Percentiles rank a stretch among this genome's conserved stretches.
Evolutionary conservation across 2,113 vertebrate genomes (phyloP).

Genomic region (Prolemur simus): DNA sequence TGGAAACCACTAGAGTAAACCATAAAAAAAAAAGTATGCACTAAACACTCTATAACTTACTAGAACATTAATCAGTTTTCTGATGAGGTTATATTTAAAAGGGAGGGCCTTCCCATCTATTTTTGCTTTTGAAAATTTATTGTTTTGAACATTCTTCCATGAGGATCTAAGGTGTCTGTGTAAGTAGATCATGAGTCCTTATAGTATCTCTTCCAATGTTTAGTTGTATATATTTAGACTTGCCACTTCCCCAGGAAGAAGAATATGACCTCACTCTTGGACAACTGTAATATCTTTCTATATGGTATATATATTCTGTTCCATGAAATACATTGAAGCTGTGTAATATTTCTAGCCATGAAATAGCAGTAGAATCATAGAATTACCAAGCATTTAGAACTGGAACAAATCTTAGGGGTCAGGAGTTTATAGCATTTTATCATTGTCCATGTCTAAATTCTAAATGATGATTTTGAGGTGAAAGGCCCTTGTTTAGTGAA

Average conservation of each 20-base stretch:
- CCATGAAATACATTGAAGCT: neutral
- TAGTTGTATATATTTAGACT: neutral
- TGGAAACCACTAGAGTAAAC: neutral
- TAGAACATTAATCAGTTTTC: neutral
- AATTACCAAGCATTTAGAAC: constrained; percentile 51
- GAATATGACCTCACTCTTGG: neutral
- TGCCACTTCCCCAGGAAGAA: neutral
- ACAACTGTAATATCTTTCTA: neutral
- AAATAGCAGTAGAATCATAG: constrained; percentile 31
- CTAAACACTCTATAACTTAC: neutral
- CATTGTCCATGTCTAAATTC: constrained; percentile 38
- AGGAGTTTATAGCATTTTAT: constrained; percentile 62
- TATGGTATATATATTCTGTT: neutral
- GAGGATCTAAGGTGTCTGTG: neutral
- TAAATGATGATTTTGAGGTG: constrained; percentile 59
- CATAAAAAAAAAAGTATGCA: neutral
- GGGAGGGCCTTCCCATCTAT: neutral
- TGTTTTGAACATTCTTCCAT: neutral
- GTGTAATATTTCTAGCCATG: neutral
- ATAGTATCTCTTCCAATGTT: neutral
- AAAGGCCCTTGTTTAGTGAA: constrained; percentile 41
- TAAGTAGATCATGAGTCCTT: neutral
- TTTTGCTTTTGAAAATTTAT: constrained; percentile 3
- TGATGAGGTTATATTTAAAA: neutral
- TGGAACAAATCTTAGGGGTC: constrained; percentile 66